Conservation (phyloP, 23 tunicate species). For the Aplidium turbinatum region DNA sequence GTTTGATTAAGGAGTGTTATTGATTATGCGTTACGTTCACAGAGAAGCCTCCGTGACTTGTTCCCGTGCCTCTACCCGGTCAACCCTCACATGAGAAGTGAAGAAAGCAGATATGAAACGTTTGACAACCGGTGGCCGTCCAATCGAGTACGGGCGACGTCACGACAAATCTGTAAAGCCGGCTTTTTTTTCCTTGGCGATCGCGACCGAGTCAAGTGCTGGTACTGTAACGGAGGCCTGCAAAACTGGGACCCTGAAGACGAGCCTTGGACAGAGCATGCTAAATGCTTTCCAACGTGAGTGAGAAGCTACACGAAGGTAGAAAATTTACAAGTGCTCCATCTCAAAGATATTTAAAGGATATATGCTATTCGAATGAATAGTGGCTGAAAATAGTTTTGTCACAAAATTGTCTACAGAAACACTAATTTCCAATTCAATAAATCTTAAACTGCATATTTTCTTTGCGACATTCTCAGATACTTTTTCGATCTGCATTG, state of each 20-base stretch:
- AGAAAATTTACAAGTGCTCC: too few species aligned
- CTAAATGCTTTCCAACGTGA: constrained; percentile 81
- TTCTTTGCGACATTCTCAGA: too few species aligned
- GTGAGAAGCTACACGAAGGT: too few species aligned
- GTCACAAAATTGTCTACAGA: too few species aligned
- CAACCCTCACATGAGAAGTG: constrained; percentile 58
- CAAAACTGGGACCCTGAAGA: constrained; percentile 68
- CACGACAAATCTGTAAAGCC: constrained; percentile 63
- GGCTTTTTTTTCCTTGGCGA: constrained; percentile 78
- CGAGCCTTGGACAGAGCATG: constrained; percentile 67
- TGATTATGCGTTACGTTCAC: not conserved
- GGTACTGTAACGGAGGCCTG: constrained; percentile 77
- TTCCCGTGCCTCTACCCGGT: constrained; percentile 65
- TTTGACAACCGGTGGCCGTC: constrained; percentile 64
- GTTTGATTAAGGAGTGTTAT: too few species aligned
- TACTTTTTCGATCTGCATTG: too few species aligned
- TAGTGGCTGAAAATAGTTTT: too few species aligned
- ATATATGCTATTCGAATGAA: too few species aligned
- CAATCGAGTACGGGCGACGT: constrained; percentile 42
- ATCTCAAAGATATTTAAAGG: too few species aligned
- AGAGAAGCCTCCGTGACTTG: constrained; percentile 30
- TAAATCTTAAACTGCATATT: too few species aligned
- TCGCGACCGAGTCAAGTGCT: constrained; percentile 65
- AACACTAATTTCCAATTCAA: too few species aligned
- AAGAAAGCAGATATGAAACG: constrained; percentile 39